Percentiles rank a stretch among this genome's conserved stretches.
phyloP scores from a whole-genome alignment of 2,797 vertebrate genomes.

The Sebastes matsubarae region DNA sequence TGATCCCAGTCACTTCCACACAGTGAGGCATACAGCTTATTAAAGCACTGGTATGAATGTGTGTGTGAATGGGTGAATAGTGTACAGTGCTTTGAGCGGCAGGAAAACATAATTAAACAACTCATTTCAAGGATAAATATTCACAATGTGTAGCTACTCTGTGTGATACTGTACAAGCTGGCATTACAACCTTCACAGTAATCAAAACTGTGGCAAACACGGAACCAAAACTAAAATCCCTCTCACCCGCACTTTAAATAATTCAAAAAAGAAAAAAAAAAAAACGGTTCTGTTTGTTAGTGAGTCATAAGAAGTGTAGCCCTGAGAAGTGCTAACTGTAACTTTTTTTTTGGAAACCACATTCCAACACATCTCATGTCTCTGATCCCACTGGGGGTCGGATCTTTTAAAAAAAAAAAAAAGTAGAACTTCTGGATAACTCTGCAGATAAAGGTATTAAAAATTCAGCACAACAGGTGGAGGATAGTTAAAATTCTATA shows the following conservation, averaged over 20 bases:
- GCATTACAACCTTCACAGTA: background rate
- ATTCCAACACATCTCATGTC: conserved; percentile 44
- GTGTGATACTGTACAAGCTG: background rate
- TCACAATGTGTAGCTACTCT: background rate
- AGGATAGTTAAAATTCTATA: conserved; percentile 58
- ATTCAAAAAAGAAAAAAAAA: background rate
- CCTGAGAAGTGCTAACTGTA: conserved; percentile 9
- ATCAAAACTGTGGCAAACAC: background rate
- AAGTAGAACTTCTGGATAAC: conserved; percentile 52
- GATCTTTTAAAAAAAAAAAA: conserved; percentile 29
- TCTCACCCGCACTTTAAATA: background rate
- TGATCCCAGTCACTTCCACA: too few species aligned
- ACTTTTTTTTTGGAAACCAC: conserved; percentile 15
- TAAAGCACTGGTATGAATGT: too few species aligned
- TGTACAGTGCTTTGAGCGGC: background rate
- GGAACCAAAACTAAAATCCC: background rate
- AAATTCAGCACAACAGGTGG: conserved; percentile 64
- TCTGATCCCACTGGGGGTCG: conserved; percentile 30
- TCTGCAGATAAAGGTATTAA: conserved; percentile 55
- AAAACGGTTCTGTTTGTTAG: background rate
- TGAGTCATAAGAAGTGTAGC: background rate
- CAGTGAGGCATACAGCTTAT: too few species aligned
- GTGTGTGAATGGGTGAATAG: background rate
- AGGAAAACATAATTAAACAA: background rate
- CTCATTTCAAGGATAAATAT: background rate